phyloP scores from a whole-genome alignment of 2,113 vertebrate species.

The Atractosteus spatula region DNA sequence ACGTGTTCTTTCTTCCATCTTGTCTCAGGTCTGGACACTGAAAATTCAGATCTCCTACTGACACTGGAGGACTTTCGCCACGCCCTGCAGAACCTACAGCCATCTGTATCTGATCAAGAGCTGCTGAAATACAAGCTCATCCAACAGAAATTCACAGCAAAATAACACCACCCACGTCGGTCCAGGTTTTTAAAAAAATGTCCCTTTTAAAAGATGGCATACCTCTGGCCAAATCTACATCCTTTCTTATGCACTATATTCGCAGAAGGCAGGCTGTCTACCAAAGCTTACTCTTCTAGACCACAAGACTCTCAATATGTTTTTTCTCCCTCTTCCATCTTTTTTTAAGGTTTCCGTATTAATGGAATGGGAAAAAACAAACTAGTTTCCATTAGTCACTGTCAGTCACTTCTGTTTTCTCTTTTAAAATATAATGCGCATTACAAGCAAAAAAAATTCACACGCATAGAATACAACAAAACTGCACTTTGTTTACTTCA shows the following conservation, averaged over 20 bases:
- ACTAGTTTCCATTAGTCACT: background rate
- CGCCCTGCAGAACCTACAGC: constrained; percentile 68
- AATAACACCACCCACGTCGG: constrained; percentile 23
- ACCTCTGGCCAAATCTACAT: background rate
- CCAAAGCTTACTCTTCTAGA: background rate
- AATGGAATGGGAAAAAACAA: too few species aligned
- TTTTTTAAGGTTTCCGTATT: background rate
- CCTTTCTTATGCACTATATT: background rate
- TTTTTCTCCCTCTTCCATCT: background rate
- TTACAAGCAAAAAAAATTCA: constrained; percentile 8
- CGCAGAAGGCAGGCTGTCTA: background rate
- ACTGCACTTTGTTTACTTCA: constrained; percentile 1
- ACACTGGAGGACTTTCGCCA: constrained; percentile 75
- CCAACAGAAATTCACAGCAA: constrained; percentile 67
- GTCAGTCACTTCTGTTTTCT: background rate
- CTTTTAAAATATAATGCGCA: constrained; percentile 1
- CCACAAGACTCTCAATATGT: background rate
- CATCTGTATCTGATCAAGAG: constrained; percentile 81
- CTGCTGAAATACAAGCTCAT: constrained; percentile 75
- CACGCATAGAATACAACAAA: constrained; percentile 3
- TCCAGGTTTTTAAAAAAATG: background rate
- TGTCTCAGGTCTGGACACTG: constrained; percentile 70
- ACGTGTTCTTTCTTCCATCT: background rate
- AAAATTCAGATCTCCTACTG: constrained; percentile 65
- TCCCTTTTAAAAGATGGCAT: background rate